phyloP scores from a whole-genome alignment of 2,797 vertebrate species.

The Esox masquinongy region DNA sequence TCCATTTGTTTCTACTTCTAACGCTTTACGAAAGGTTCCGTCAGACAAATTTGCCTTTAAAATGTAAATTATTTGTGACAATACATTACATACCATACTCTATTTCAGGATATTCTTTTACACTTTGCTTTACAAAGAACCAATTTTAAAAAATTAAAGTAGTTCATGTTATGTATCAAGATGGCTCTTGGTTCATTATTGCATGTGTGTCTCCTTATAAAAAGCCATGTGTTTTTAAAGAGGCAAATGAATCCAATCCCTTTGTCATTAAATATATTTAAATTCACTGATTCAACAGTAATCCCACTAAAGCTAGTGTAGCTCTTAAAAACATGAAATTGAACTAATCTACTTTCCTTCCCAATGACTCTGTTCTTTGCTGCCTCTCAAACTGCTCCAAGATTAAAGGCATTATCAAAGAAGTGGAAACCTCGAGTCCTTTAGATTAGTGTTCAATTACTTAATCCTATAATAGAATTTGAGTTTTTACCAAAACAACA shows the following conservation, averaged over 20 bases:
- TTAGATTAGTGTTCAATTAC: slow-evolving; percentile 77
- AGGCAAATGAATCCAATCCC: slow-evolving; percentile 27
- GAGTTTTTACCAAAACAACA: slow-evolving; percentile 67
- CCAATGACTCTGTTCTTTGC: slow-evolving; percentile 60
- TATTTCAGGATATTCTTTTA: no score
- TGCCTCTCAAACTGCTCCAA: slow-evolving; percentile 66
- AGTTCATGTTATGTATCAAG: no score
- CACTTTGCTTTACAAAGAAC: not conserved
- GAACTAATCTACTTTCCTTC: slow-evolving; percentile 73
- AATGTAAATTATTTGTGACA: no score
- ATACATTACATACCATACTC: no score
- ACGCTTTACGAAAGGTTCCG: no score
- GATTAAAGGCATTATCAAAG: slow-evolving; percentile 77
- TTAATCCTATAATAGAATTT: slow-evolving; percentile 77
- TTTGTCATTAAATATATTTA: slow-evolving; percentile 67
- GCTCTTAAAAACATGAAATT: slow-evolving; percentile 71
- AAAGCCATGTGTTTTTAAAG: slow-evolving; percentile 42
- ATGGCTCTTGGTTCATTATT: not conserved
- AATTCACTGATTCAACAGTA: slow-evolving; percentile 67
- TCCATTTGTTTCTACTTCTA: no score
- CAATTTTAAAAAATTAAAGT: no score
- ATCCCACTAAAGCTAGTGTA: slow-evolving; percentile 68
- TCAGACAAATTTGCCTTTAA: no score
- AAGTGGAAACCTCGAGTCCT: slow-evolving; percentile 69
- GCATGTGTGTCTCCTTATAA: slow-evolving; percentile 22